phyloP scores from a whole-genome alignment of 2,113 vertebrate genomes.

The Copsychus sechellarum region DNA sequence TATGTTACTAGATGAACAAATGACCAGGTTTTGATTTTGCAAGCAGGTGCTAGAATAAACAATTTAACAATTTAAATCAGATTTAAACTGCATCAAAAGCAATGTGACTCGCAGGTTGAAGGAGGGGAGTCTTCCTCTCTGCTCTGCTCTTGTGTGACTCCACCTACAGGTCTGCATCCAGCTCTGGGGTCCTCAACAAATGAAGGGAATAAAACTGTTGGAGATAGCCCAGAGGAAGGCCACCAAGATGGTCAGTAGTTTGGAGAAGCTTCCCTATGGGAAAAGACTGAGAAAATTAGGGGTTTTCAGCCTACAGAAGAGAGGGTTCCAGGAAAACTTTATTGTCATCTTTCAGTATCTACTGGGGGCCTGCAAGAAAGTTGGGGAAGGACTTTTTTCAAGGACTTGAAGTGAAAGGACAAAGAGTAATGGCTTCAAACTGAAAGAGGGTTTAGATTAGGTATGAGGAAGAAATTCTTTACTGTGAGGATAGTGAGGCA shows the following conservation, averaged over 20 bases:
- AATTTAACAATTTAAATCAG: background rate
- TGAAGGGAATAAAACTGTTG: background rate
- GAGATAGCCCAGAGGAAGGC: background rate
- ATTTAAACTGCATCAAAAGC: background rate
- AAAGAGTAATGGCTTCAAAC: background rate
- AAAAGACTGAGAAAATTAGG: background rate
- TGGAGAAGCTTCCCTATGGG: background rate
- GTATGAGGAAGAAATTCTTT: background rate
- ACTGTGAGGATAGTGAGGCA: background rate
- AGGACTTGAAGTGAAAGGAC: background rate
- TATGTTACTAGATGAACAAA: background rate
- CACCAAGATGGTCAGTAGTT: background rate
- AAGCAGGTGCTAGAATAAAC: background rate
- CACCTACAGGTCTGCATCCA: background rate
- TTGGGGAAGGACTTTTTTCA: background rate
- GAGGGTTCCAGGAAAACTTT: background rate
- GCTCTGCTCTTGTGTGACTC: background rate
- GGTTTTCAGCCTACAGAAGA: background rate
- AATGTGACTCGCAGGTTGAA: background rate
- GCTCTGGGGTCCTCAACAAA: background rate
- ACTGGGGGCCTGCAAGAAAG: background rate
- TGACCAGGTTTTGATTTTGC: background rate
- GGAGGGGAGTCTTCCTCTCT: no score
- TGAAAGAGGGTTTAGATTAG: background rate
- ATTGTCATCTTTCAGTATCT: background rate